Evolutionary conservation across 1,140 invertebrate genomes (phyloP), one percentile per base, ranked within the genome.

Genomic region (Galendromus occidentalis): DNA sequence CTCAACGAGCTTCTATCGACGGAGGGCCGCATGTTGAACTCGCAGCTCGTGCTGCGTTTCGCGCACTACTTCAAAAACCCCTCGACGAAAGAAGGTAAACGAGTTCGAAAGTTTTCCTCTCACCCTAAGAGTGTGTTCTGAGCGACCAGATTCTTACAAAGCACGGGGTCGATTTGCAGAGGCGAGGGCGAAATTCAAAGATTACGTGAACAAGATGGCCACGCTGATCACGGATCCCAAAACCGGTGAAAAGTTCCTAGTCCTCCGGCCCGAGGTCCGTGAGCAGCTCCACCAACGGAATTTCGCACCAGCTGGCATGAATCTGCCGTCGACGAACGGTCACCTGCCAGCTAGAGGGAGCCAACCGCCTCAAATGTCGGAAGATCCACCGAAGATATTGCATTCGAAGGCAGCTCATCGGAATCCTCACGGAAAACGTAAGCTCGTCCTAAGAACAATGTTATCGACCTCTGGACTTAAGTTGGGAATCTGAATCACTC

Each of bases 191-290:
- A 82, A 84, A 69, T 94, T 94, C 73, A 92, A 92, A 78, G 85
- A 89, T 67, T 89, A 86, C 76, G 87, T 95, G 2, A 94, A 93
- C 74, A 82, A 82, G 41, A 76, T 95, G 67, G 87, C 90, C 2
- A 85, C 83, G 7, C 88, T 93, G 55, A 88, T 77, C 66, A 30
- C 30, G 28, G 64, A 42, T 65, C 33, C 47, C 29, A 20, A 44
- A 12, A 68, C 81, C 76, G 85, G 85, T 66, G 86, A 88, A 72
- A 91, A 91, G 74, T 87, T 83, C 76, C 75, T 92, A 44, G 83
- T 88, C 44, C 76, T 92, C 7, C 87, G 87, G 45, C 67, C 66
- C 33, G 70, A 71, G 33, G 14, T 22, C 25, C 14, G 51, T 29
- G 51, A 25, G 20, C 51, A 59, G 33, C 33, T 39, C 33, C 33